Evolutionary conservation across 1,140 invertebrate species (phyloP).

Genomic region (Phymastichus coffea): DNA sequence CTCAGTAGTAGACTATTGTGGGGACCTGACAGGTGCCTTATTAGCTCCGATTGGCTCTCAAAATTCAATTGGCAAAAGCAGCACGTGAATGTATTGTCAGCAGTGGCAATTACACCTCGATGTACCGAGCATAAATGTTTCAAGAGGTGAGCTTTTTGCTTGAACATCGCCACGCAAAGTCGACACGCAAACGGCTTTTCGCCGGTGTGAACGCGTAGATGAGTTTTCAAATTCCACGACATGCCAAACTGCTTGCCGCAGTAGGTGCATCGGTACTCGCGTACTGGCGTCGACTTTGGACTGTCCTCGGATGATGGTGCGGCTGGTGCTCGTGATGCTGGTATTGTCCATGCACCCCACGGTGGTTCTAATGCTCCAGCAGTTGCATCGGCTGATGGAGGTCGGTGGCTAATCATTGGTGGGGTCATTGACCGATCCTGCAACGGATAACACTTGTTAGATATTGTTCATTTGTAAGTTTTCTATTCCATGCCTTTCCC

Average conservation of each 20-base stretch:
- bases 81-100: slow-evolving; percentile 73
- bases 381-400: slow-evolving; percentile 66
- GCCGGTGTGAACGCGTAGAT: slow-evolving; percentile 80
- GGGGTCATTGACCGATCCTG: slow-evolving; percentile 59
- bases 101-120: slow-evolving; percentile 76
- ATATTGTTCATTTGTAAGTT: too few relatives aligned
- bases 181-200: slow-evolving; percentile 86
- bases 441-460: slow-evolving; percentile 34
- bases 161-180: slow-evolving; percentile 85
- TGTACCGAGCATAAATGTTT: slow-evolving; percentile 86
- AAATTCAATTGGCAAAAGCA: slow-evolving; percentile 83
- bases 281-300: slow-evolving; percentile 63
- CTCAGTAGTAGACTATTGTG: slow-evolving; percentile 83
- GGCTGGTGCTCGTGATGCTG: slow-evolving; percentile 59
- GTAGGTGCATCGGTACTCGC: slow-evolving; percentile 82
- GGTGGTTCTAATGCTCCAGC: slow-evolving; percentile 52
- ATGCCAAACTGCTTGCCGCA: slow-evolving; percentile 87
- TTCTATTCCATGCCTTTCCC: too few relatives aligned
- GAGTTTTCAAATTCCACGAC: slow-evolving; percentile 87
- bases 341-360: slow-evolving; percentile 71
- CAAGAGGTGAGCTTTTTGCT: slow-evolving; percentile 81
- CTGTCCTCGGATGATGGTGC: slow-evolving; percentile 59
- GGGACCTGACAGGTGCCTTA: slow-evolving; percentile 79
- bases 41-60: slow-evolving; percentile 79
- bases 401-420: slow-evolving; percentile 63